Percentiles rank a stretch among this genome's conserved stretches.
Conservation (phyloP, 2,797 vertebrate species). For the Microctenopoma lineatum region DNA sequence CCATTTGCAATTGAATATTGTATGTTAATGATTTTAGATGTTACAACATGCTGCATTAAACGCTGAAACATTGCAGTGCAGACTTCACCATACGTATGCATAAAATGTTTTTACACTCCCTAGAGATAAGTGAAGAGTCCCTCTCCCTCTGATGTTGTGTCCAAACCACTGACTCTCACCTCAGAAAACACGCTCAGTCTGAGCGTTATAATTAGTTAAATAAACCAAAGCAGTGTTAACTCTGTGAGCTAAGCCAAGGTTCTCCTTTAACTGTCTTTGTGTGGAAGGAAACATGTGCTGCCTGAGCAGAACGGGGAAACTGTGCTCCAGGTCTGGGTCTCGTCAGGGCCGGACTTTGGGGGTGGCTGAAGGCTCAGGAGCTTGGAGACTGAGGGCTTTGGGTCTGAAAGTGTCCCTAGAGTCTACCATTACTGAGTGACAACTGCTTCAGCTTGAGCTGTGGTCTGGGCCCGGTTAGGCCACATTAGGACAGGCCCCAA, state of each 20-base stretch:
- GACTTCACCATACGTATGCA: neutral
- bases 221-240: slow-evolving; percentile 70
- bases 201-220: slow-evolving; percentile 79
- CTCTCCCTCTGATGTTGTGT: slow-evolving; percentile 15
- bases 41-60: neutral
- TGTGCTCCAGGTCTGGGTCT: slow-evolving; percentile 71
- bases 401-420: slow-evolving; percentile 66
- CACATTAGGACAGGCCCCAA: slow-evolving; percentile 57
- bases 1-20: neutral
- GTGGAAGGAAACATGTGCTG: slow-evolving; percentile 69
- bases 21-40: neutral
- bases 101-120: slow-evolving; percentile 15
- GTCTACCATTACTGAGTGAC: slow-evolving; percentile 76
- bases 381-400: slow-evolving; percentile 53
- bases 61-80: neutral
- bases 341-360: slow-evolving; percentile 51
- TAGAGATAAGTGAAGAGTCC: neutral
- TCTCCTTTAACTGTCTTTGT: slow-evolving; percentile 65
- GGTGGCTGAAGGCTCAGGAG: slow-evolving; percentile 44
- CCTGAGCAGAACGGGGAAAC: slow-evolving; percentile 68
- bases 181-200: slow-evolving; percentile 50
- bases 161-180: slow-evolving; percentile 49
- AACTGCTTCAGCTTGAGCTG: slow-evolving; percentile 71
- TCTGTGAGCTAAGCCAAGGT: slow-evolving; percentile 57
- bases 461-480: slow-evolving; percentile 52